phyloP scores from a whole-genome alignment of 2,797 vertebrate species.

The Aplochiton taeniatus region DNA sequence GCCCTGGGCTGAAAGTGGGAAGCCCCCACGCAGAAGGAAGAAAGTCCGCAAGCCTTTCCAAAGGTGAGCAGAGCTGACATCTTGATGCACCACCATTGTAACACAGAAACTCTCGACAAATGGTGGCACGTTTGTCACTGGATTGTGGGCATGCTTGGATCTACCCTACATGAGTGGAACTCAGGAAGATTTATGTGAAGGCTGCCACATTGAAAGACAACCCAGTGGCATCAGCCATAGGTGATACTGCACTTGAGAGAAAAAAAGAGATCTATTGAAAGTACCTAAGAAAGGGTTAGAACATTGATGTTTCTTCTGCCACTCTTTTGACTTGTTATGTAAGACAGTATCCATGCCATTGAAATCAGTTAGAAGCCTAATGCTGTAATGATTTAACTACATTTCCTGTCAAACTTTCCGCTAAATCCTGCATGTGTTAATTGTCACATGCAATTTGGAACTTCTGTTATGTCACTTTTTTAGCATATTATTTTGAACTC shows the following conservation, averaged over 20 bases:
- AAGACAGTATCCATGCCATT: slow-evolving; percentile 64
- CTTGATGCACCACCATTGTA: slow-evolving; percentile 26
- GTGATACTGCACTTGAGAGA: slow-evolving; percentile 35
- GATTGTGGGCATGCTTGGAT: slow-evolving; percentile 51
- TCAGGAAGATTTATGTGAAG: slow-evolving; percentile 35
- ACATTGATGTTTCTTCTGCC: slow-evolving; percentile 54
- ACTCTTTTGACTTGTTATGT: slow-evolving; percentile 51
- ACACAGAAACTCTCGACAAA: slow-evolving; percentile 50
- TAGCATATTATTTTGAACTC: slow-evolving; percentile 29
- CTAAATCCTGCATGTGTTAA: slow-evolving; percentile 58
- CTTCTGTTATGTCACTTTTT: slow-evolving; percentile 26
- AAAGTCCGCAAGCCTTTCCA: slow-evolving; percentile 92
- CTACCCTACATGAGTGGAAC: slow-evolving; percentile 38
- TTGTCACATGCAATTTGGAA: slow-evolving; percentile 55
- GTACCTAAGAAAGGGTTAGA: slow-evolving; percentile 47
- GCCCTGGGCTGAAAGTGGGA: slow-evolving; percentile 70
- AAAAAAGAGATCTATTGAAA: slow-evolving; percentile 34
- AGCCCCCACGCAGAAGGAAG: slow-evolving; percentile 79
- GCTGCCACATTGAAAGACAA: slow-evolving; percentile 25
- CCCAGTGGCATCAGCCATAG: slow-evolving; percentile 27
- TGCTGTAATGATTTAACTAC: slow-evolving; percentile 45
- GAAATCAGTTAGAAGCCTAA: slow-evolving; percentile 42
- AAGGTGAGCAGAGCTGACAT: slow-evolving; percentile 72
- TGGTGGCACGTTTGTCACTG: slow-evolving; percentile 60
- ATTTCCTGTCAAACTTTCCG: slow-evolving; percentile 52